Conservation (phyloP, 2,113 vertebrate species). For the Elephantulus edwardii region DNA sequence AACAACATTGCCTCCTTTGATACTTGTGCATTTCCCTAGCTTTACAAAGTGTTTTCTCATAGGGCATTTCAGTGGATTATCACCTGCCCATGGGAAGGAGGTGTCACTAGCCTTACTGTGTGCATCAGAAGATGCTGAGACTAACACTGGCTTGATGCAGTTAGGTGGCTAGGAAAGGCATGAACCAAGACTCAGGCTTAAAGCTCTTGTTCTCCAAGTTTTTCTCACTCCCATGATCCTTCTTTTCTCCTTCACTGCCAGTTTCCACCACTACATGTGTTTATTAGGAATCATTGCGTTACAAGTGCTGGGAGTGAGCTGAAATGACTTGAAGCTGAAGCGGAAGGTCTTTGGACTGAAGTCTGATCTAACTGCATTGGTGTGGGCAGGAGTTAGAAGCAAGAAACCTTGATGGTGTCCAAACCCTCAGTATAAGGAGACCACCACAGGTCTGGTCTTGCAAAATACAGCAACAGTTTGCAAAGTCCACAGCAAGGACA, state of each 20-base stretch:
- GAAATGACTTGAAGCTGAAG: neutral
- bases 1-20: too few species aligned
- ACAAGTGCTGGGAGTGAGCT: neutral
- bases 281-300: neutral
- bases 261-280: neutral
- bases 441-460: neutral
- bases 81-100: neutral
- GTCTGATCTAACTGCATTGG: neutral
- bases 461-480: neutral
- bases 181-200: neutral
- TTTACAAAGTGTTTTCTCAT: neutral
- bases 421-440: neutral
- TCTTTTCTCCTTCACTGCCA: neutral
- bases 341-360: neutral
- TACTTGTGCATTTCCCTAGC: neutral
- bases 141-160: too few species aligned
- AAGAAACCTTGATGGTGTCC: neutral
- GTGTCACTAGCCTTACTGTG: neutral
- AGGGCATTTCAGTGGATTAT: neutral
- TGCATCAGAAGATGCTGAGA: neutral
- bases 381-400: neutral
- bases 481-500: neutral
- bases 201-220: neutral
- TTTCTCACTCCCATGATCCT: neutral
- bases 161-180: neutral